These are phyloP conservation scores for Apogon hyalosoma DNA, from an alignment of 2,797 vertebrate species.

Conservation along the genomic window DNA sequence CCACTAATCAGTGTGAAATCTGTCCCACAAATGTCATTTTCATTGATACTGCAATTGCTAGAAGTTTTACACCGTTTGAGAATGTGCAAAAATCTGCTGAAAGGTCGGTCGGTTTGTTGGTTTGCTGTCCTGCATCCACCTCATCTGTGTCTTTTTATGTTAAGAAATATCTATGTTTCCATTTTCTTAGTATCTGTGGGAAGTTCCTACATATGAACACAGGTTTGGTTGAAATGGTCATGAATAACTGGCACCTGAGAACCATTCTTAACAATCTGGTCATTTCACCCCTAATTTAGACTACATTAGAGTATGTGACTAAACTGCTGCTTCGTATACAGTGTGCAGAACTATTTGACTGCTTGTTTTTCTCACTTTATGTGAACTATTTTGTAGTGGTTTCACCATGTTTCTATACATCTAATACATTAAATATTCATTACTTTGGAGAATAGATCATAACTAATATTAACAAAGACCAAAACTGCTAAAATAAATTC, in stretches of 20 bases:
- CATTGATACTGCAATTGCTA: not conserved
- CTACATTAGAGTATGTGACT: not conserved
- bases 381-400: not conserved
- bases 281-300: not conserved
- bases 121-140: not conserved
- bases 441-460: not conserved
- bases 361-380: not conserved
- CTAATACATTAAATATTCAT: no score
- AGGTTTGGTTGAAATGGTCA: no score
- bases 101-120: not conserved
- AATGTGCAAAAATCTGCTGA: not conserved
- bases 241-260: no score
- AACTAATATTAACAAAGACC: not conserved
- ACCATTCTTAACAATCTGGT: not conserved
- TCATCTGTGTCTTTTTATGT: not conserved
- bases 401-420: constrained; percentile 3
- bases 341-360: not conserved
- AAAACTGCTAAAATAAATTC: constrained; percentile 19
- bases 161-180: not conserved
- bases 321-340: not conserved
- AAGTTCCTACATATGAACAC: no score
- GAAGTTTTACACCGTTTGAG: not conserved
- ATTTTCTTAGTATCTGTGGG: no score
- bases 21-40: not conserved
- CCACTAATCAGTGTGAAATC: not conserved